These are phyloP conservation scores for Rhineura floridana DNA, from an alignment of 2,113 vertebrate genomes.

Conservation along the genomic window DNA sequence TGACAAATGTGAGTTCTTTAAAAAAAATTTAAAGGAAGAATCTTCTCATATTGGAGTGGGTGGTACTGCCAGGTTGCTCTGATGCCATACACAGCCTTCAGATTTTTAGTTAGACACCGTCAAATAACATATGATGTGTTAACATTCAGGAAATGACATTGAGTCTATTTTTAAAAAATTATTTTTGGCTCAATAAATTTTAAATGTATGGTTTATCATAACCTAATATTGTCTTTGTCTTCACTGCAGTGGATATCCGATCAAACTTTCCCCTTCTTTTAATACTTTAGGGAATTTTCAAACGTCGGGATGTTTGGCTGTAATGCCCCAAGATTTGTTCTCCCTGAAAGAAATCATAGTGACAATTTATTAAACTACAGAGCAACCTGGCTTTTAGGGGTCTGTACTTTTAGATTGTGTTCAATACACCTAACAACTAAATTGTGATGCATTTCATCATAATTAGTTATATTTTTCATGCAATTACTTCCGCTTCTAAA, in stretches of 20 bases:
- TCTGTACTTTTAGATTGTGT: conserved; percentile 89
- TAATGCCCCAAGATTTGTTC: conserved; percentile 99
- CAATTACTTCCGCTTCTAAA: conserved; percentile 87
- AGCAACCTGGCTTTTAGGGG: conserved; percentile 98
- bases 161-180: conserved; percentile 75
- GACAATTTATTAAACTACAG: conserved; percentile 99
- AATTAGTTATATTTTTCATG: conserved; percentile 90
- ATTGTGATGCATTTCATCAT: conserved; percentile 82
- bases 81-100: conserved; percentile 76
- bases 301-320: conserved; percentile 99
- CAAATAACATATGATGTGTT: conserved; percentile 77
- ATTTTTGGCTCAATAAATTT: conserved; percentile 86
- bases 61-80: conserved; percentile 82
- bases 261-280: conserved; percentile 99
- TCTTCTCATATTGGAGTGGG: conserved; percentile 79
- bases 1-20: conserved; percentile 77
- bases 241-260: conserved; percentile 99
- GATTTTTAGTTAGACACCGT: conserved; percentile 75
- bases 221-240: conserved; percentile 99
- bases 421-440: conserved; percentile 83
- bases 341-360: conserved; percentile 99
- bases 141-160: conserved; percentile 87
- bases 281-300: conserved; percentile 99
- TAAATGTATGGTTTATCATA: conserved; percentile 90
- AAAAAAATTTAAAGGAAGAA: conserved; percentile 54